phyloP scores from a whole-genome alignment of 2,888 invertebrate species.

The Acrocyrtus sp. region DNA sequence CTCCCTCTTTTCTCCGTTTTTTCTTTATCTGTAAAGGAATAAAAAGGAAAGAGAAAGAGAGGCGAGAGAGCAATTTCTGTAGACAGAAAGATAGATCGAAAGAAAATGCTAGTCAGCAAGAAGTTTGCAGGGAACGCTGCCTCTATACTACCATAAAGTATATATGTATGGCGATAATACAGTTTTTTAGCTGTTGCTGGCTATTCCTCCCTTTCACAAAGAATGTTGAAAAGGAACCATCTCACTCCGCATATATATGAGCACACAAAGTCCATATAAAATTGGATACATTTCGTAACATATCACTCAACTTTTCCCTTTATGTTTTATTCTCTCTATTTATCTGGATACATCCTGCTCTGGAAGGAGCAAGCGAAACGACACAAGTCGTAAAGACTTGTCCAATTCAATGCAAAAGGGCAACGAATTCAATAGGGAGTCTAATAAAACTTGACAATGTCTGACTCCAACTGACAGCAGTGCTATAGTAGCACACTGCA shows the following conservation, averaged over 20 bases:
- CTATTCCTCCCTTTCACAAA: neutral
- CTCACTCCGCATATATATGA: neutral
- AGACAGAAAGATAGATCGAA: constrained; percentile 50
- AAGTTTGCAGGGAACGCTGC: too few species aligned
- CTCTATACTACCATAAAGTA: too few species aligned
- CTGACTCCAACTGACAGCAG: constrained; percentile 57
- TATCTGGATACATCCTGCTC: neutral
- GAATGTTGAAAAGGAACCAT: neutral
- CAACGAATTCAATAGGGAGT: constrained; percentile 61
- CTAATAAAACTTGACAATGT: constrained; percentile 64
- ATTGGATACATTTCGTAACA: constrained; percentile 2
- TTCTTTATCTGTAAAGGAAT: constrained; percentile 16
- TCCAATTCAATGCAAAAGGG: constrained; percentile 61
- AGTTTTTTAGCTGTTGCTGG: too few species aligned
- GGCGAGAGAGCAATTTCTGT: constrained; percentile 53
- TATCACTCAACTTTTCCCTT: neutral
- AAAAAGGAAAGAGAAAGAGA: constrained; percentile 29
- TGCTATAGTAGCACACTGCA: constrained; percentile 6
- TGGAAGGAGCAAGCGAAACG: constrained; percentile 28
- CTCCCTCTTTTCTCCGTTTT: constrained; percentile 4
- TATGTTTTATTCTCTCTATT: neutral
- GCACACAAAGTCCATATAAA: neutral
- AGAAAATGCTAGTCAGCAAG: constrained; percentile 55
- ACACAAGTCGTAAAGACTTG: constrained; percentile 59
- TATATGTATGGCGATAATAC: too few species aligned